Base-by-base conservation (phyloP, 2,797 vertebrate species). In the Hypotaenidia philippensis region DNA sequence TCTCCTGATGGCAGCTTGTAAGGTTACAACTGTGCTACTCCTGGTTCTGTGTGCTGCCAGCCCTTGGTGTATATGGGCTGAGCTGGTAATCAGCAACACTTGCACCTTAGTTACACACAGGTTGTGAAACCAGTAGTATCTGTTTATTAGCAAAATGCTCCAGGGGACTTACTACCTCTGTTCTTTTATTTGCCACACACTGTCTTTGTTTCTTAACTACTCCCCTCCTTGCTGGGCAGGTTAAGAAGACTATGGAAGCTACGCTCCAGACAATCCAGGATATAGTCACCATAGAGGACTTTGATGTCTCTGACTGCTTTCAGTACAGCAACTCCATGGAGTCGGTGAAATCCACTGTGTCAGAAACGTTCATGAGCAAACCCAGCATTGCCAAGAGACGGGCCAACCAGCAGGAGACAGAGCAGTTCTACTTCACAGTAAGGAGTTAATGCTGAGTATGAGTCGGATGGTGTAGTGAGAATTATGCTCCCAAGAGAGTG, bases 321-420 rank as follows among this genome's bases (percentile, higher is more conserved):
- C 99, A 99, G 94, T 99, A 99, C 97, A 99, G 99, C 98, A 99
- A 99, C 97, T 99, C 99, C 57, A 99, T 99, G 99, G 99, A 99
- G 97, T 99, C 99, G 0, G 99, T 99, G 87, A 99, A 99, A 94
- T 99, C 99, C 93, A 99, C 99, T 0, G 98, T 99, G 94, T 99
- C 99, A 0, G 99, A 99, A 56, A 99, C 99, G 2, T 99, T 99
- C 98, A 99, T 99, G 98, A 99, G 99, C 98, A 99, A 99, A 68
- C 99, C 99, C 59, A 99, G 99, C 96, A 99, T 99, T 52, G 99
- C 99, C 95, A 99, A 99, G 97, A 98, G 99, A 32, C 97, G 99
- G 49, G 99, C 99, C 94, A 99, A 99, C 97, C 99, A 99, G 97
- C 99, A 99, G 97, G 99, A 99, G 98, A 99, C 99, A 0, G 99